Evolutionary conservation across 1,140 invertebrate genomes (phyloP).

Genomic region (Diprion similis): DNA sequence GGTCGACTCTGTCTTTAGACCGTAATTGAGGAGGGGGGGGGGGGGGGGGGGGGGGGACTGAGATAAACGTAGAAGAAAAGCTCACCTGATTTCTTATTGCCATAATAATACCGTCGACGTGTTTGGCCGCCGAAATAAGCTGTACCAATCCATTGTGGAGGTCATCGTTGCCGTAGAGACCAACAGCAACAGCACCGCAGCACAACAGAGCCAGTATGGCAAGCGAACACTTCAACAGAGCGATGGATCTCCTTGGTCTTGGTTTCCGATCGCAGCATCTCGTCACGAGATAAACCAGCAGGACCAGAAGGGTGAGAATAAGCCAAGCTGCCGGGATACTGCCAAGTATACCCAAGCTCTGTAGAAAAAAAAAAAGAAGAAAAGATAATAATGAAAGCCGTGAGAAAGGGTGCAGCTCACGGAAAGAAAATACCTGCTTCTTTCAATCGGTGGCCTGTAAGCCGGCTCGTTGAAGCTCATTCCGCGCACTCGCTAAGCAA

Average conservation of each 20-base stretch:
- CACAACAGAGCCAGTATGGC: conserved; percentile 85
- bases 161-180: conserved; percentile 93
- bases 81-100: conserved; percentile 76
- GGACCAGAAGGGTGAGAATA: conserved; percentile 85
- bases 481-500: too few species aligned
- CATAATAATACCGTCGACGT: conserved; percentile 77
- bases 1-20: conserved; percentile 31
- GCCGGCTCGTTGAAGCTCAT: conserved; percentile 15
- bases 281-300: conserved; percentile 89
- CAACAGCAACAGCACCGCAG: conserved; percentile 78
- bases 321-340: conserved; percentile 90
- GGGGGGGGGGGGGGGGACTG: background rate
- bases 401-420: conserved; percentile 16
- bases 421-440: conserved; percentile 12
- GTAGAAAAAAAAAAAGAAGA: conserved; percentile 52
- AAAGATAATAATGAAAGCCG: conserved; percentile 21
- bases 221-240: conserved; percentile 82
- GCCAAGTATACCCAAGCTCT: conserved; percentile 90
- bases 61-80: conserved; percentile 28
- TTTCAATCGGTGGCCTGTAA: conserved; percentile 9
- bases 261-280: conserved; percentile 93
- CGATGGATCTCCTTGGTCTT: conserved; percentile 82
- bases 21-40: background rate
- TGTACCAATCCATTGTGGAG: conserved; percentile 88
- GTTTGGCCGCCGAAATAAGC: conserved; percentile 77